Conservation (phyloP, 2,113 vertebrate species). For the Mobula hypostoma region DNA sequence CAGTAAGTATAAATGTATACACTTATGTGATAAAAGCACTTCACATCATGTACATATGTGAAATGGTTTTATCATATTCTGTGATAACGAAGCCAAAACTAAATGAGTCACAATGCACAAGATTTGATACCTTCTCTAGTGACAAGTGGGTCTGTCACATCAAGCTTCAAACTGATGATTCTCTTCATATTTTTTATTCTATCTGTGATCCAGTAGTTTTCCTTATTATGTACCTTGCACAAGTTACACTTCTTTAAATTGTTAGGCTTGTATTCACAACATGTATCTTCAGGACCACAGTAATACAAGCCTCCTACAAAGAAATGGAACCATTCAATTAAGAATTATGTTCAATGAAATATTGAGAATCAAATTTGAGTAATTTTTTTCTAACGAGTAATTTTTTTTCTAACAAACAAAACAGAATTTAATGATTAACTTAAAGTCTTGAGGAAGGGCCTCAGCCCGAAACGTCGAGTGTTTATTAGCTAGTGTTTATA, state of each 20-base stretch:
- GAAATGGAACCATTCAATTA: not conserved
- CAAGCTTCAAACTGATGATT: constrained; percentile 39
- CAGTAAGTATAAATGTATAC: too few relatives aligned
- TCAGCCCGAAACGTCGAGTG: too few relatives aligned
- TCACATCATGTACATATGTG: too few relatives aligned
- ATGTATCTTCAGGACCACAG: not conserved
- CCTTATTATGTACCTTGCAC: not conserved
- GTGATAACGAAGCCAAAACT: not conserved
- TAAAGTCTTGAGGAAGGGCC: too few relatives aligned
- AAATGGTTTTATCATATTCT: too few relatives aligned
- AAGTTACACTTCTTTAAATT: not conserved
- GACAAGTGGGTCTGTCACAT: constrained; percentile 42
- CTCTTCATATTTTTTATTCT: not conserved
- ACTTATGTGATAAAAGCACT: too few relatives aligned
- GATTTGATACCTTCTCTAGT: constrained; percentile 42
- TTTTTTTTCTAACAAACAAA: not conserved
- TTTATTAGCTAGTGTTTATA: too few relatives aligned
- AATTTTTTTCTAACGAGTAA: too few relatives aligned
- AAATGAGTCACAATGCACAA: not conserved
- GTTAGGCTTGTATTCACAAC: not conserved
- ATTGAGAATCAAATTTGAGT: not conserved
- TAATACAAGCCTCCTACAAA: constrained; percentile 4
- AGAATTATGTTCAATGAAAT: not conserved
- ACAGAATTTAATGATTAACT: not conserved
- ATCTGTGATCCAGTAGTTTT: not conserved